Conservation (phyloP, 1,140 invertebrate species). For the Apis laboriosa region DNA sequence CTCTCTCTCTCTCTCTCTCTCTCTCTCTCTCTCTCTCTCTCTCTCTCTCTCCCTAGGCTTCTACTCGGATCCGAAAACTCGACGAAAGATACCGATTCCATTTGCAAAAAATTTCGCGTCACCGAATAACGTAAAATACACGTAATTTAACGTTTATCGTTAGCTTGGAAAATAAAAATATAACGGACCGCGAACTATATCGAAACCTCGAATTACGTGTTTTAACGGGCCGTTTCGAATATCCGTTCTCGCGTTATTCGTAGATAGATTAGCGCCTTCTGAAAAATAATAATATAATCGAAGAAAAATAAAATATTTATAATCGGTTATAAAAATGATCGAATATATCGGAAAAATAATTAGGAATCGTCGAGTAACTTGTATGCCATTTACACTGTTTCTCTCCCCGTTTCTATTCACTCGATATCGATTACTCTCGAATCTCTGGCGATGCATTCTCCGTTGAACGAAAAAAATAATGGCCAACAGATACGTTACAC, state of each 20-base stretch:
- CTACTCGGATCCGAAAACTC: no score
- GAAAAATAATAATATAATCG: not conserved
- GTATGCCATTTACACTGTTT: not conserved
- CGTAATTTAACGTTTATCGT: no score
- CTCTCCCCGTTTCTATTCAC: no score
- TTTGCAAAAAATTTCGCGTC: no score
- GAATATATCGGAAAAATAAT: not conserved
- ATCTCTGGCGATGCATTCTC: no score
- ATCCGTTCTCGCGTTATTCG: not conserved
- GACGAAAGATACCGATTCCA: no score
- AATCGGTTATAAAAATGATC: no score
- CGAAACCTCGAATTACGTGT: not conserved
- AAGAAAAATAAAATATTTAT: not conserved
- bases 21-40: no score
- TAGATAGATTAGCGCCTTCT: not conserved
- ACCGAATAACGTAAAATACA: no score
- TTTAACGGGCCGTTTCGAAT: not conserved
- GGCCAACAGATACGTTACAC: not conserved
- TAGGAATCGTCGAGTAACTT: not conserved
- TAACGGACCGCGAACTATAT: not conserved
- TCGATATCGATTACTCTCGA: no score
- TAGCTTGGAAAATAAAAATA: not conserved
- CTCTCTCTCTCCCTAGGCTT: no score
- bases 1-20: no score
- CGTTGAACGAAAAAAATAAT: not conserved